Conservation (phyloP, 2,888 invertebrate species). For the Octonoba sinensis region DNA sequence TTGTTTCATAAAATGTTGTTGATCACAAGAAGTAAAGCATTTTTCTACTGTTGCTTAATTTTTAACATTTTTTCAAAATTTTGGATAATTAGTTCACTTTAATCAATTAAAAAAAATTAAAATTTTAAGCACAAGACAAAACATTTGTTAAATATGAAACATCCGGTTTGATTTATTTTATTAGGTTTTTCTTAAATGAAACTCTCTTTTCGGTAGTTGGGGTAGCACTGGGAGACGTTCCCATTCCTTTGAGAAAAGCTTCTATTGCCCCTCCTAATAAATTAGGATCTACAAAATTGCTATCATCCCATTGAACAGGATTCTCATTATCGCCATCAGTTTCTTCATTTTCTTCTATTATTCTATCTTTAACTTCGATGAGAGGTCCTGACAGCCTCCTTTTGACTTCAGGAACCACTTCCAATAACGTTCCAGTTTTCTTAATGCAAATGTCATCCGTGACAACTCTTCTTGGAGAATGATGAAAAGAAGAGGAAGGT, state of each 20-base stretch:
- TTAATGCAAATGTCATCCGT: conserved; percentile 43
- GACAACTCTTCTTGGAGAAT: not conserved
- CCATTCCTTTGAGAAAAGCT: conserved; percentile 65
- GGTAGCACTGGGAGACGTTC: conserved; percentile 35
- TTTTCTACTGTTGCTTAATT: no score
- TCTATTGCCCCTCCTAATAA: conserved; percentile 67
- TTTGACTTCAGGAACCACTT: conserved; percentile 52
- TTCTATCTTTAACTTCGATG: conserved; percentile 49
- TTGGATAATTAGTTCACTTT: not conserved
- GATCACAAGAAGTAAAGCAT: no score
- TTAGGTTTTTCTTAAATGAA: conserved; percentile 64
- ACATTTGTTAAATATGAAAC: not conserved
- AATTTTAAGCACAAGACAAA: no score
- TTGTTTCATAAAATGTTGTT: no score
- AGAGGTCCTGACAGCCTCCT: conserved; percentile 45
- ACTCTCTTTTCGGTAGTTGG: conserved; percentile 64
- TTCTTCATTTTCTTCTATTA: conserved; percentile 38
- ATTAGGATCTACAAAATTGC: conserved; percentile 65
- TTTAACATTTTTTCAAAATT: not conserved
- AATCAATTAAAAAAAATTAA: not conserved
- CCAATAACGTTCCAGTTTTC: conserved; percentile 38
- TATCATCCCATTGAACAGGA: conserved; percentile 66
- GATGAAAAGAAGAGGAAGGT: not conserved
- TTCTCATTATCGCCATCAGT: conserved; percentile 25
- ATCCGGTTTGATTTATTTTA: conserved; percentile 19